Base-by-base conservation (phyloP, 2,888 invertebrate genomes). In the Thera obeliscata region DNA sequence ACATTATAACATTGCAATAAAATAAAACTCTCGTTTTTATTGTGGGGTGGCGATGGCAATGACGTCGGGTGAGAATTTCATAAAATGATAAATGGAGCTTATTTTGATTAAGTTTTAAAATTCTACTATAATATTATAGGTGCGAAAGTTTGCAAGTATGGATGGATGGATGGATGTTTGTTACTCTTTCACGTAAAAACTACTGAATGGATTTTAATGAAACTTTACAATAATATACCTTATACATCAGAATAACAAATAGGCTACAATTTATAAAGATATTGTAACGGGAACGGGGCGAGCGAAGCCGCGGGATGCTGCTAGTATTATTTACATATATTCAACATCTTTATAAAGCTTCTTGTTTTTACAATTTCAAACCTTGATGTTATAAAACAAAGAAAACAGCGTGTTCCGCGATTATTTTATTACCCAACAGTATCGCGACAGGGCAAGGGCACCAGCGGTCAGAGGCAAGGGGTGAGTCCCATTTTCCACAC, bases 401-500 rank as follows among this genome's bases (percentile, higher is more conserved):
- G 59, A 62, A 58, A 50, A 64, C 9, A n/a, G 38, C 48, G 48
- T 65, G 62, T 62, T 2, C 9, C 12, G 46, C 61, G 71, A 79
- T 78, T 74, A 72, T 81, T 81, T 79, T 78, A 81, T 80, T 79
- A 76, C 70, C 71, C 70, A 72, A 66, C 61, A 64, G 71, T 67
- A 70, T 74, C 75, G 66, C 69, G 72, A 70, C 76, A 76, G 76
- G 80, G 73, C 75, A 80, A 72, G 78, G 77, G 74, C 78, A 79
- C 73, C 74, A 78, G 75, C 65, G 76, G 79, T 78, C 74, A 73
- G 74, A 48, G 81, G 87, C 84, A 87, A 89, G 84, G 89, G 90
- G 87, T 89, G 87, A 86, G 85, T 81, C 84, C 90, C 91, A 94
- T 94, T 94, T 89, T 93, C 91, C 91, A 93, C 94, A 94, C 93